phyloP scores from a whole-genome alignment of 2,888 invertebrate species.

The Serrognathus titanus region DNA sequence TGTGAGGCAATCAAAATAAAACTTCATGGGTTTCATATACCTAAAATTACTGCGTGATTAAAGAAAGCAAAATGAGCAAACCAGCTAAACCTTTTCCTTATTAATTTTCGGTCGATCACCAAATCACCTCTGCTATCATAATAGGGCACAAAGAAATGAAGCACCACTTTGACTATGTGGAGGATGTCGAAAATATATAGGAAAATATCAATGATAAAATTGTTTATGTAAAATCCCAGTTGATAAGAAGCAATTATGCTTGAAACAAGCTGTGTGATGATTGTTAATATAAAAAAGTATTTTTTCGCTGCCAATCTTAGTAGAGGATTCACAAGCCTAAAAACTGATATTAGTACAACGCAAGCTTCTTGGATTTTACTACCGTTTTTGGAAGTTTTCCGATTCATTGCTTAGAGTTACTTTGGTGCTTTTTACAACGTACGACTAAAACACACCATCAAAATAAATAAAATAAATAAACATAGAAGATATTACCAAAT shows the following conservation, averaged over 20 bases:
- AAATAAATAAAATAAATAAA: background rate
- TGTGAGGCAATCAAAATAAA: constrained; percentile 21
- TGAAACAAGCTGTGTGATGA: constrained; percentile 9
- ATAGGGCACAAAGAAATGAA: constrained; percentile 24
- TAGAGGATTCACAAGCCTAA: background rate
- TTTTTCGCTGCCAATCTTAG: background rate
- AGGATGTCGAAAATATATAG: constrained; percentile 22
- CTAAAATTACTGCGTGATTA: constrained; percentile 9
- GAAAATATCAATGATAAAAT: background rate
- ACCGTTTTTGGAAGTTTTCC: too few relatives aligned
- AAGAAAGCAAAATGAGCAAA: background rate
- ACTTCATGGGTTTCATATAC: constrained; percentile 14
- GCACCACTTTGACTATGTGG: constrained; percentile 19
- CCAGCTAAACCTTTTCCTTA: constrained; percentile 15
- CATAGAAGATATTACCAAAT: constrained; percentile 12
- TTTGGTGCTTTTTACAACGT: background rate
- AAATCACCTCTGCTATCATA: constrained; percentile 15
- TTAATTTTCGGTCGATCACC: constrained; percentile 13
- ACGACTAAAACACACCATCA: background rate
- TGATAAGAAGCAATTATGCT: constrained; percentile 20
- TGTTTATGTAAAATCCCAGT: constrained; percentile 10
- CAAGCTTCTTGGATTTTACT: too few relatives aligned
- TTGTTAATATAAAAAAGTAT: constrained; percentile 1
- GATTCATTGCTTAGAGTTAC: too few relatives aligned
- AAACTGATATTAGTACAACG: background rate